Evolutionary conservation across 2,797 vertebrate genomes (phyloP).

Genomic region (Scyliorhinus canicula): DNA sequence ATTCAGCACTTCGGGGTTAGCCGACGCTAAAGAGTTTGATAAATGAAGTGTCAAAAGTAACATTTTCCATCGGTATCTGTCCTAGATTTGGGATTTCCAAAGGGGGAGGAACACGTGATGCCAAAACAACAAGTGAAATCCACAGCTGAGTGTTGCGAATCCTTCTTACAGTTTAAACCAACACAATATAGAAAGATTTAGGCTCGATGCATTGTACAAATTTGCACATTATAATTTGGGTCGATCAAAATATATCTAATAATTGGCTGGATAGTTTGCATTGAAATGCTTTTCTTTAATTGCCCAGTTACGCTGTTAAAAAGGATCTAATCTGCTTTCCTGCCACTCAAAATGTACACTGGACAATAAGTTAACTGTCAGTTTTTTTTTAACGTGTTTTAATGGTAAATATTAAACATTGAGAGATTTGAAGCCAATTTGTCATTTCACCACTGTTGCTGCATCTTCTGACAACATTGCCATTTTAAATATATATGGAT

Average conservation of each 20-base stretch:
- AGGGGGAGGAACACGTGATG: neutral
- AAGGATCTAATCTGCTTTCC: neutral
- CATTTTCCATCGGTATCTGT: constrained; percentile 30
- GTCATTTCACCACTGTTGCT: neutral
- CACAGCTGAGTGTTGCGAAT: neutral
- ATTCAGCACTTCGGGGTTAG: constrained; percentile 17
- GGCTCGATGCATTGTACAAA: neutral
- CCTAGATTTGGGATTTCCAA: constrained; percentile 31
- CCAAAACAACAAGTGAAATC: constrained; percentile 3
- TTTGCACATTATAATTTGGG: neutral
- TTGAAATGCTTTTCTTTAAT: neutral
- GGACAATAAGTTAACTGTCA: neutral
- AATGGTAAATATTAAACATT: neutral
- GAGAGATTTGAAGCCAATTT: neutral
- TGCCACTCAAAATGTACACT: neutral
- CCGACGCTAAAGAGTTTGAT: constrained; percentile 17
- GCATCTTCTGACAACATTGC: neutral
- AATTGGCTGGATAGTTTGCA: neutral
- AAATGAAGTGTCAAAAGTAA: constrained; percentile 37
- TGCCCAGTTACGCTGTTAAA: neutral
- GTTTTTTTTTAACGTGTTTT: neutral
- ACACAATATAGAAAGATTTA: neutral
- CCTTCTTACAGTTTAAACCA: neutral
- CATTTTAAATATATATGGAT: neutral
- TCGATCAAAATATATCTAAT: neutral